Percentiles rank a stretch among this genome's conserved stretches.
Evolutionary conservation across 2,797 vertebrate genomes (phyloP).

Genomic region (Crocodylus rhombifer): DNA sequence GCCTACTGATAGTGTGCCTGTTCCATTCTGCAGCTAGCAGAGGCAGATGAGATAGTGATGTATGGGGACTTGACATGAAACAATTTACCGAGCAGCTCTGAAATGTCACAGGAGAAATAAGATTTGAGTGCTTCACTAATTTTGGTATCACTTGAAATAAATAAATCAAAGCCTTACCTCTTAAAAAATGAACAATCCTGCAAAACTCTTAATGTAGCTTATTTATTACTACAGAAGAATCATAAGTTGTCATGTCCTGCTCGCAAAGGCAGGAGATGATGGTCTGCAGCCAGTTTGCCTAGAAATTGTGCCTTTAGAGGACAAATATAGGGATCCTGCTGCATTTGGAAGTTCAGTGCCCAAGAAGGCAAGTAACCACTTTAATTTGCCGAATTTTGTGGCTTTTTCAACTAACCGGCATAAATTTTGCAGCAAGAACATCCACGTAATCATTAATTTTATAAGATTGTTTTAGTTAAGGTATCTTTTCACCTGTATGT

Average conservation of each 20-base stretch:
- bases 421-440: not conserved
- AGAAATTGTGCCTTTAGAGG: not conserved
- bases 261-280: not conserved
- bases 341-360: not conserved
- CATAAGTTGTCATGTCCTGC: not conserved
- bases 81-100: not conserved
- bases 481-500: not conserved
- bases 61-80: conserved; percentile 27
- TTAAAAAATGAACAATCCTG: not conserved
- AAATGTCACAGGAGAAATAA: conserved; percentile 28
- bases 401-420: not conserved
- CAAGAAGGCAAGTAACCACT: not conserved
- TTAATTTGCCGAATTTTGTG: conserved; percentile 4
- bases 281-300: not conserved
- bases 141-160: not conserved
- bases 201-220: not conserved
- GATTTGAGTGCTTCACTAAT: not conserved
- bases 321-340: not conserved
- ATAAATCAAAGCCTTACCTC: not conserved
- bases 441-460: not conserved
- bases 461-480: not conserved
- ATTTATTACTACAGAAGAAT: not conserved
- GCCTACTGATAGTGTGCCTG: conserved; percentile 45
- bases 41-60: conserved; percentile 40
- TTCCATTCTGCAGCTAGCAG: conserved; percentile 40